Base-by-base conservation (phyloP, 1,140 invertebrate species). In the Macrobrachium rosenbergii region DNA sequence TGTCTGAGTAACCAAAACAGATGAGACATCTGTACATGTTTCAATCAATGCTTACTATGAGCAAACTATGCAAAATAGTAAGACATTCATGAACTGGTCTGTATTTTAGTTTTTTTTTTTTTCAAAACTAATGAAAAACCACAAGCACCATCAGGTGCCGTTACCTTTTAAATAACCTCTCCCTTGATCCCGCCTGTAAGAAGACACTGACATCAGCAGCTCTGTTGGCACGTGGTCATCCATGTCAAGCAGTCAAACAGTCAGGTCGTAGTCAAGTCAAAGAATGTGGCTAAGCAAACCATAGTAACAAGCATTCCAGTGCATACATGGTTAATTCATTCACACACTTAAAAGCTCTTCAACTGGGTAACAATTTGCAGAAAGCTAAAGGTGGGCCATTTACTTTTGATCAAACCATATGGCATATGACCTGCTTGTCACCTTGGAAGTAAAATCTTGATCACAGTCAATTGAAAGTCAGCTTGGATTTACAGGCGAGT, bases 161-260 rank as follows among this genome's bases (percentile, higher is more conserved):
- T 87, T 87, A 87, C 85, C 85, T 87, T 87, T 87, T 78, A 63
- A 72, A 81, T 87, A 87, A 87, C 85, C 85, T 87, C 85, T 87
- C 85, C 85, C 85, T 87, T 87, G 85, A 87, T 87, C 85, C 79
- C 78, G 85, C 78, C 85, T 87, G 85, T 87, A 87, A 87, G 85
- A 76, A 87, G 85, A 87, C 85, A 85, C 85, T 87, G 85, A 87
- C 78, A 87, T 82, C 85, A 76, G 85, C 85, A 73, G 85, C 85
- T 87, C 85, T 87, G 85, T 87, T 87, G 85, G 85, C 85, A 87
- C 85, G 85, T 73, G 58, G 85, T 52, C 80, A 69, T 80, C 83
- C 60, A 75, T 64, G 85, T 87, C 85, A 69, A 45, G 67, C 76
- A 80, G 85, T 87, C 85, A 82, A 14, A 81, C 78, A 76, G 85